Conservation (phyloP, 2,797 vertebrate species). For the Micromesistius poutassou region DNA sequence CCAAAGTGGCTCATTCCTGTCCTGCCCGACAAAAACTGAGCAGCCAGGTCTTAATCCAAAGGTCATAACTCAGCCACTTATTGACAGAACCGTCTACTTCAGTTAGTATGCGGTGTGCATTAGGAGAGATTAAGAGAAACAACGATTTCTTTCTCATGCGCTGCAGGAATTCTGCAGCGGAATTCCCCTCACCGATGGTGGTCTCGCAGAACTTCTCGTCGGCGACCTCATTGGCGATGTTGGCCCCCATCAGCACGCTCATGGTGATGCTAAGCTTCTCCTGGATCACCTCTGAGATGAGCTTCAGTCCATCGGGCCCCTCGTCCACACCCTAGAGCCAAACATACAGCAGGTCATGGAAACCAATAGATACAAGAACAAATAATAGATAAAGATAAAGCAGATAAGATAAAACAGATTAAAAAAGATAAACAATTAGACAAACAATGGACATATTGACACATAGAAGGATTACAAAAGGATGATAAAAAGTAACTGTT, state of each 20-base stretch:
- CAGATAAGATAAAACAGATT: no score
- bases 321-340: slow-evolving; percentile 85
- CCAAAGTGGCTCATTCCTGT: not conserved
- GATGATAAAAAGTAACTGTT: no score
- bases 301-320: slow-evolving; percentile 88
- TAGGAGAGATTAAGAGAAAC: not conserved
- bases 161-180: not conserved
- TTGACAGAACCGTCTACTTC: not conserved
- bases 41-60: not conserved
- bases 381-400: not conserved
- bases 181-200: slow-evolving; percentile 90
- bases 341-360: not conserved
- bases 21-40: not conserved
- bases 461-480: not conserved
- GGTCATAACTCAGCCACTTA: not conserved
- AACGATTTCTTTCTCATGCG: not conserved
- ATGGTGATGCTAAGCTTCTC: slow-evolving; percentile 87
- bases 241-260: slow-evolving; percentile 95
- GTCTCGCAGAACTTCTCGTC: slow-evolving; percentile 97
- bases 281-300: slow-evolving; percentile 92
- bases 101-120: not conserved
- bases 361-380: not conserved
- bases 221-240: slow-evolving; percentile 95
- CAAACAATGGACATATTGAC: not conserved
- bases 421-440: not conserved